A percentile compares a stretch with the other conserved stretches of the same genome.
phyloP scores from a whole-genome alignment of 2,113 vertebrate species.

The Cynopterus brachyotis region DNA sequence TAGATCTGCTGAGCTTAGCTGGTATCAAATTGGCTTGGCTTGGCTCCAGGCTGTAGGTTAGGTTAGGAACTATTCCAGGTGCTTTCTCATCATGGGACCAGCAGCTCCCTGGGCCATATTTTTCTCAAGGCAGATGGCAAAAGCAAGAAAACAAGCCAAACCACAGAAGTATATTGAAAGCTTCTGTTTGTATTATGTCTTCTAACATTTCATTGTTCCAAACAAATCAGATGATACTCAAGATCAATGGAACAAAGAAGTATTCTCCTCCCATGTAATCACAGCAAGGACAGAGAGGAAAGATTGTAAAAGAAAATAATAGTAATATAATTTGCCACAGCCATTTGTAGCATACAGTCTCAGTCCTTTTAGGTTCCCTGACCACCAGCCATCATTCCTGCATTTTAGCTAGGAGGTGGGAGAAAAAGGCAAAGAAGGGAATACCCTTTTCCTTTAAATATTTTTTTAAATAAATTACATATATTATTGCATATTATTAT shows the following conservation, averaged over 20 bases:
- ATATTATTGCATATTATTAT: not conserved
- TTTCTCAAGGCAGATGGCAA: conserved; percentile 42
- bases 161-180: not conserved
- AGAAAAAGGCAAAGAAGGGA: not conserved
- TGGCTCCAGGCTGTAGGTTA: not conserved
- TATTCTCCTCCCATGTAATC: not conserved
- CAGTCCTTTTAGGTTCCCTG: not conserved
- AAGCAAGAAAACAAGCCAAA: conserved; percentile 10
- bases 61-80: not conserved
- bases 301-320: not conserved
- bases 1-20: not conserved
- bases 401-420: not conserved
- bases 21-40: not conserved
- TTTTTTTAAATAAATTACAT: not conserved
- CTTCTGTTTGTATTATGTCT: conserved; percentile 19
- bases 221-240: conserved; percentile 14
- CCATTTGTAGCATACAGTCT: not conserved
- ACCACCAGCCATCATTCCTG: not conserved
- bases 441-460: not conserved
- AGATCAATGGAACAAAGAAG: not conserved
- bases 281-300: not conserved
- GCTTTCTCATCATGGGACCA: not conserved
- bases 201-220: conserved; percentile 16
- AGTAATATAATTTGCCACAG: not conserved
- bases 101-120: not conserved